phyloP scores from a whole-genome alignment of 2,113 vertebrate species.

The Mohoua ochrocephala region DNA sequence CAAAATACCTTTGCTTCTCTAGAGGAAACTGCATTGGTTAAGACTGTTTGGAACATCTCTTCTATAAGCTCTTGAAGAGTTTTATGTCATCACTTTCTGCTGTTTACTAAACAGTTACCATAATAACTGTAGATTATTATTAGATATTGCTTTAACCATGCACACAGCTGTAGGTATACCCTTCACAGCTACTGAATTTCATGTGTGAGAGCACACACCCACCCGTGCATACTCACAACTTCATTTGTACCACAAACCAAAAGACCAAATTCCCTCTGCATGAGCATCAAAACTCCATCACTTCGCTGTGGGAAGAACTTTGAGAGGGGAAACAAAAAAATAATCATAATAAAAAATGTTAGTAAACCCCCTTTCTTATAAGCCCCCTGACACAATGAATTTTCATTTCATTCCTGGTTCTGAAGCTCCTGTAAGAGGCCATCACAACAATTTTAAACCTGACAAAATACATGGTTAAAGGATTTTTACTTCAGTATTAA shows the following conservation, averaged over 20 bases:
- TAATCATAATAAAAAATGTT: not conserved
- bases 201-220: not conserved
- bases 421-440: not conserved
- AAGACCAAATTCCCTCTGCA: not conserved
- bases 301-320: not conserved
- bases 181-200: not conserved
- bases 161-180: not conserved
- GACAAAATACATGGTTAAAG: not conserved
- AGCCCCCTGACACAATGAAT: not conserved
- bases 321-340: not conserved
- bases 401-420: not conserved
- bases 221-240: not conserved
- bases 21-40: not conserved
- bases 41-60: not conserved
- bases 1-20: not conserved
- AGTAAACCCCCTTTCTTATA: not conserved
- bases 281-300: not conserved
- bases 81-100: not conserved
- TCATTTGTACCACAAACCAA: not conserved
- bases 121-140: not conserved
- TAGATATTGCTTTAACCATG: conserved; percentile 1
- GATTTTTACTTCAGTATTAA: not conserved
- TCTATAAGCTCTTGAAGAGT: not conserved
- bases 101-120: not conserved
- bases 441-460: not conserved